phyloP scores from a whole-genome alignment of 1,140 invertebrate genomes.

The Coelopa frigida region DNA sequence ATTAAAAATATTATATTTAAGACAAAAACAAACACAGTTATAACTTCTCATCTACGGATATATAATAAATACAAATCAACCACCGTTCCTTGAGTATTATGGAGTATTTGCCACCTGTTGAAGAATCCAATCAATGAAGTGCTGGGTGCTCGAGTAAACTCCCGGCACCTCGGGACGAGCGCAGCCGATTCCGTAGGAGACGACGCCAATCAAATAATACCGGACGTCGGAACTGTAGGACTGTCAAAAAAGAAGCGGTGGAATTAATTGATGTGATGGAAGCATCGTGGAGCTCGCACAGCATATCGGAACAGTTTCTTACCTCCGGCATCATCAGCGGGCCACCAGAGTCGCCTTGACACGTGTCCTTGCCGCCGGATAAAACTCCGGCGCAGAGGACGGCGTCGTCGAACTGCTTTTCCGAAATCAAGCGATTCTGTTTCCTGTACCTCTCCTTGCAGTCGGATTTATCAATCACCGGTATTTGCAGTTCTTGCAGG shows the following conservation, averaged over 20 bases:
- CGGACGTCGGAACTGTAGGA: constrained; percentile 14
- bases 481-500: constrained; percentile 58
- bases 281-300: no score
- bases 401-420: constrained; percentile 46
- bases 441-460: constrained; percentile 1
- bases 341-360: constrained; percentile 75
- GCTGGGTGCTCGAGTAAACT: constrained; percentile 59
- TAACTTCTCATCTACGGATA: no score
- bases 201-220: constrained; percentile 56
- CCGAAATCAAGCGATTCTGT: constrained; percentile 19
- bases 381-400: constrained; percentile 69
- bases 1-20: no score
- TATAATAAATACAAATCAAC: no score
- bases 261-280: not conserved
- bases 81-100: no score
- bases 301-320: not conserved
- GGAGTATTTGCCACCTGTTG: constrained; percentile 1
- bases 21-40: no score
- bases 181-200: constrained; percentile 60
- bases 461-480: not conserved
- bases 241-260: constrained; percentile 7
- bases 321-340: constrained; percentile 57
- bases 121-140: constrained; percentile 40
- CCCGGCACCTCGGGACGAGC: constrained; percentile 59
- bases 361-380: constrained; percentile 68